These are phyloP conservation scores for Eciton burchellii DNA, from an alignment of 1,140 invertebrate genomes.

Conservation along the genomic window DNA sequence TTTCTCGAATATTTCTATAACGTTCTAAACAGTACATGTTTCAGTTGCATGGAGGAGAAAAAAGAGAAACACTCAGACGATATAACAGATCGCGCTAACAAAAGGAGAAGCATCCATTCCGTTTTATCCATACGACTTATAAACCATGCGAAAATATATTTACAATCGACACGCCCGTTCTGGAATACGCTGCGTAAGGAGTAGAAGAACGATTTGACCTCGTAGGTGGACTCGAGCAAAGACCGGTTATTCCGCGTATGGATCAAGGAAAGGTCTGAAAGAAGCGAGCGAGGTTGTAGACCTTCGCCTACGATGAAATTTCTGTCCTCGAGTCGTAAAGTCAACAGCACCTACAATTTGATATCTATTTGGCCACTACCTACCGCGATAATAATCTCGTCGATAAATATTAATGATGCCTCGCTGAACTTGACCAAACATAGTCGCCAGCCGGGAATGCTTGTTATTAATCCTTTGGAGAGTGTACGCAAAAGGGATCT, in stretches of 20 bases:
- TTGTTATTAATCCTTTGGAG: not conserved
- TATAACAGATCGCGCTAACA: not conserved
- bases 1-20: slow-evolving; percentile 30
- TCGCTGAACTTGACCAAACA: slow-evolving; percentile 21
- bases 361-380: not conserved
- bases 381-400: not conserved
- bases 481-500: not conserved
- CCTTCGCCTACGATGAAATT: slow-evolving; percentile 49
- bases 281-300: slow-evolving; percentile 64
- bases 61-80: not conserved
- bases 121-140: not conserved
- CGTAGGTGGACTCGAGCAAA: slow-evolving; percentile 19
- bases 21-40: not conserved
- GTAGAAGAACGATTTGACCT: slow-evolving; percentile 31
- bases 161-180: not conserved
- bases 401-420: slow-evolving; percentile 39
- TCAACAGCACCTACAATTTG: slow-evolving; percentile 5
- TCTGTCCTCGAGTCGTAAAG: slow-evolving; percentile 6
- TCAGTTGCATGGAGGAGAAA: not conserved
- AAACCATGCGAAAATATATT: not conserved
- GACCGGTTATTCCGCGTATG: slow-evolving; percentile 35
- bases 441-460: no score
- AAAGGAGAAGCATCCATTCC: not conserved
- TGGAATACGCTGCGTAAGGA: not conserved
- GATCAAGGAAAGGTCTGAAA: slow-evolving; percentile 49